Evolutionary conservation across 2,888 invertebrate species (phyloP), one percentile per base, ranked within the genome.

Genomic region (Pyrrhosoma nymphula): DNA sequence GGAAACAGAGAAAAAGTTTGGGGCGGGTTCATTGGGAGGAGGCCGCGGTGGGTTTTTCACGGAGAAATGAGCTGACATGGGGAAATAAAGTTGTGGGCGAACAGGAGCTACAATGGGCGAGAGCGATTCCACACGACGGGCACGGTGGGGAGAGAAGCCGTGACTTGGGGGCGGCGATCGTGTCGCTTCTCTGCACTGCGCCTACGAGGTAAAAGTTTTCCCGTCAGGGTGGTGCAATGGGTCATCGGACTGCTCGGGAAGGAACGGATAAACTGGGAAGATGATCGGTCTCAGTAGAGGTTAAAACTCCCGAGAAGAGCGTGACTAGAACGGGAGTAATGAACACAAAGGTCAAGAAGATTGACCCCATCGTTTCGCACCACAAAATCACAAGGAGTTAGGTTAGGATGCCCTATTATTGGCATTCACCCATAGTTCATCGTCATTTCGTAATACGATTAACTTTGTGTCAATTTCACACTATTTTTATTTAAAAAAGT

Each of bases 21-120:
- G 89, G 55, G n/a, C 47, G 89, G 89, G 55, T n/a, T 18, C 55
- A 89, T 89, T 10, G 35, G 56, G 55, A 60, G 14, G 20, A 82
- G 35, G 14, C 26, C 26, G 82, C 20, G 35, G 35, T 35, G 56
- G 89, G 56, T 56, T 89, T 89, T n/a, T 12, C 14, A 8, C 89
- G 55, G 55, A 89, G 60, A 91, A 60, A 91, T 56, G 39, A 35
- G 82, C 30, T 82, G 60, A 35, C 60, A 63, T 47, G 89, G 55
- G 89, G 91, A 91, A 60, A 91, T 91, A n/a, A 60, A 91, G 35
- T n/a, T n/a, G 91, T 56, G 89, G 55, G 56, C 26, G 56, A 26
- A 23, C 56, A 18, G 55, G 2, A 8, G 47, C 47, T 47, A 47
- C 47, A 47, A 47, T 2, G 47, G 8, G n/a, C 30, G 60, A 91